Percentiles rank a stretch among this genome's conserved stretches.
Conservation (phyloP, 1,140 invertebrate genomes). For the Zaprionus gabonicus region DNA sequence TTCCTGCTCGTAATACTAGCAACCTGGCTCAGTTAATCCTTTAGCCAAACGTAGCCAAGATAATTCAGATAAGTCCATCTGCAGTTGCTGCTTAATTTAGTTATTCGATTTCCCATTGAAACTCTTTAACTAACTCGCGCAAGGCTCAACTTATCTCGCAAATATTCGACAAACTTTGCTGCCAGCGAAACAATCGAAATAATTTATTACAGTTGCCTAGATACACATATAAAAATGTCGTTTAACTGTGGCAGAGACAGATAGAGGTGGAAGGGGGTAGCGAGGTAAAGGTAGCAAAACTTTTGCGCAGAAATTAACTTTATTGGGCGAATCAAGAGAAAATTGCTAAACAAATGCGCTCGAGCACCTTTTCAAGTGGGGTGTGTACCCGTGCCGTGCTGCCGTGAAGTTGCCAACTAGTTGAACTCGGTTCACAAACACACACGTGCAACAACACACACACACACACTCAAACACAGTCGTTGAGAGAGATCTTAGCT, state of each 20-base stretch:
- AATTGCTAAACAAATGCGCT: conserved; percentile 81
- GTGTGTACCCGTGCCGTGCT: too few relatives aligned
- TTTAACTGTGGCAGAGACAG: conserved; percentile 45
- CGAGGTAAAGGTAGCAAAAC: conserved; percentile 22
- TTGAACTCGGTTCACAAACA: conserved; percentile 54
- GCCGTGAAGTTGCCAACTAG: conserved; percentile 68
- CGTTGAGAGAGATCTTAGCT: conserved; percentile 45
- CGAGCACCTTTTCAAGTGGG: conserved; percentile 72
- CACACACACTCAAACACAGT: not conserved
- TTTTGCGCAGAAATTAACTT: conserved; percentile 71
- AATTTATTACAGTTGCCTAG: conserved; percentile 47
- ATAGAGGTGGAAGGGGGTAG: not conserved
- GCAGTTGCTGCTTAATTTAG: conserved; percentile 28
- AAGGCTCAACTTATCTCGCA: conserved; percentile 18
- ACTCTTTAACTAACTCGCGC: conserved; percentile 20
- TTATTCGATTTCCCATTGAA: conserved; percentile 17
- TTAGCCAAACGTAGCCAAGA: conserved; percentile 2
- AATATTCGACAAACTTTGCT: conserved; percentile 24
- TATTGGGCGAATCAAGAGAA: conserved; percentile 80
- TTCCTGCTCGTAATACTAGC: not conserved
- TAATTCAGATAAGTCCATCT: conserved; percentile 11
- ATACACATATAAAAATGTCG: conserved; percentile 72
- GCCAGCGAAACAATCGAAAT: conserved; percentile 49
- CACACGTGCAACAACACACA: conserved; percentile 9
- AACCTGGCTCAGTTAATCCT: conserved; percentile 15